phyloP scores from a whole-genome alignment of 2,113 vertebrate genomes.

The Eptesicus fuscus region DNA sequence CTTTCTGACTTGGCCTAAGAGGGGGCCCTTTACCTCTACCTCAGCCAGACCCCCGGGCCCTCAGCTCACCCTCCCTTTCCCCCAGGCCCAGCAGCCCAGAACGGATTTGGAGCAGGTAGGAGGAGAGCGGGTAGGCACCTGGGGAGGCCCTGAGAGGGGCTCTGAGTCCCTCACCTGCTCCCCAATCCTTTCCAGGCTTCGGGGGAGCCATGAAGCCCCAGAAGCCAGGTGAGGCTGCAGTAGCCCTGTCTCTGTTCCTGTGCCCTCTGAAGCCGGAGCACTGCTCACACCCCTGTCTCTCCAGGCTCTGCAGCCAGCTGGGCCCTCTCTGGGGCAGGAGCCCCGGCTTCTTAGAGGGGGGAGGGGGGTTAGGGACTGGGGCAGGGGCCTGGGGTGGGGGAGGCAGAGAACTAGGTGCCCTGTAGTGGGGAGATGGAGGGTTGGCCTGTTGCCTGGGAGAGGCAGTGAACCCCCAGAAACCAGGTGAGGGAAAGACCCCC shows the following conservation, averaged over 20 bases:
- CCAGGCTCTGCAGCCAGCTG: background rate
- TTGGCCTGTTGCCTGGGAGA: background rate
- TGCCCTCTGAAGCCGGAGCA: background rate
- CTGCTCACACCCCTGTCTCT: background rate
- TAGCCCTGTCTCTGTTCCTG: background rate
- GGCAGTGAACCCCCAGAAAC: background rate
- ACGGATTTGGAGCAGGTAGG: background rate
- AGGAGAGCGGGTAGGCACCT: background rate
- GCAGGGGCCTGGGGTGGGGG: no score
- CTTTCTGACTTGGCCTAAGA: background rate
- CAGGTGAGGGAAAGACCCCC: background rate
- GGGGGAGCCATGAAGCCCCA: background rate
- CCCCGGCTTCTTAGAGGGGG: background rate
- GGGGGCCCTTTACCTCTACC: no score
- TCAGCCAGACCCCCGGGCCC: background rate
- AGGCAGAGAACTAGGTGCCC: background rate
- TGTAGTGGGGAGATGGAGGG: background rate
- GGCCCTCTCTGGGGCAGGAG: background rate
- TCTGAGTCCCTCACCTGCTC: background rate
- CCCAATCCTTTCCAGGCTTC: background rate
- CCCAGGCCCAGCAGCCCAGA: background rate
- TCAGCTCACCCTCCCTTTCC: background rate
- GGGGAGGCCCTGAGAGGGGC: no score
- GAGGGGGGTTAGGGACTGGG: background rate
- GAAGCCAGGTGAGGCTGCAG: slow-evolving; percentile 7